Evolutionary conservation across 2,888 invertebrate genomes (phyloP).

Genomic region (Hyppa rectilinea): DNA sequence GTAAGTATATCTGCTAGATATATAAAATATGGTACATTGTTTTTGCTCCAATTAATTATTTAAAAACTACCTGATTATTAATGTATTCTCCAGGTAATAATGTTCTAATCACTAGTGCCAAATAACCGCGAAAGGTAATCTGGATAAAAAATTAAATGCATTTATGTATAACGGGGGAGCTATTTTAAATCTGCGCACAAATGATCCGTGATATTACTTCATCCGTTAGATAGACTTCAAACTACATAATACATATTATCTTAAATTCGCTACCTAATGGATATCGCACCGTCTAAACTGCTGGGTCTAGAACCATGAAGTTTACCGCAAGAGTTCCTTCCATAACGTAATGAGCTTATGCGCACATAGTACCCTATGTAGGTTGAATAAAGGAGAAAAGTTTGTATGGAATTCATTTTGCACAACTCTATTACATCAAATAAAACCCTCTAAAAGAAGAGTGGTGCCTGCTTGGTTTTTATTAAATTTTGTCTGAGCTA

Average conservation of each 20-base stretch:
- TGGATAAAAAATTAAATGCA: neutral
- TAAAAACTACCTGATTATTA: neutral
- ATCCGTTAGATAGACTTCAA: neutral
- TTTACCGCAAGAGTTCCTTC: neutral
- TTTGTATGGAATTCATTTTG: too few relatives aligned
- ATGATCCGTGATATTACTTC: neutral
- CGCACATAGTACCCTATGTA: too few relatives aligned
- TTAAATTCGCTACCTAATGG: too few relatives aligned
- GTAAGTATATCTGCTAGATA: too few relatives aligned
- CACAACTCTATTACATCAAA: neutral
- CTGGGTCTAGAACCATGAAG: neutral
- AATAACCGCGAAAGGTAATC: neutral
- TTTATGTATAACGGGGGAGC: neutral
- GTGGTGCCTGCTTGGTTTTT: conserved; percentile 17
- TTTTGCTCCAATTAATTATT: too few relatives aligned
- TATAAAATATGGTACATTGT: too few relatives aligned
- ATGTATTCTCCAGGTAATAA: neutral
- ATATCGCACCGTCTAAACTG: neutral
- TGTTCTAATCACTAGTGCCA: neutral
- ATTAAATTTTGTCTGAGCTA: conserved; percentile 30
- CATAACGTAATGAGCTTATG: neutral
- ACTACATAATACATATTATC: too few relatives aligned
- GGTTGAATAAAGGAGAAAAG: too few relatives aligned
- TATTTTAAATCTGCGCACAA: conserved; percentile 4
- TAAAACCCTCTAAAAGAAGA: conserved; percentile 7